Percentiles rank a stretch among this genome's conserved stretches.
Conservation (phyloP, 2,113 vertebrate species). For the Bufo gargarizans region DNA sequence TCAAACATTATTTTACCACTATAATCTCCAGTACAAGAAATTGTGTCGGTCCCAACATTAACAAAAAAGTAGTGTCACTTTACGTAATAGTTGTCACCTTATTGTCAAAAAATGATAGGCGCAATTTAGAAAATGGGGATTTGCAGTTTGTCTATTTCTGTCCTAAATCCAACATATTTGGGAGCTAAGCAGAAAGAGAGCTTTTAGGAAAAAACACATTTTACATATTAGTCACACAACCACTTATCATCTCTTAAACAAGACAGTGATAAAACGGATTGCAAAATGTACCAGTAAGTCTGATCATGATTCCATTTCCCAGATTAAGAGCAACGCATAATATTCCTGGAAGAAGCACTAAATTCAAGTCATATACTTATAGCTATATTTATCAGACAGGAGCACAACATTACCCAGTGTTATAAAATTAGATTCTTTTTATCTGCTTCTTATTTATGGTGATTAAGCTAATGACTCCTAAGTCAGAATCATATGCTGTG, state of each 20-base stretch:
- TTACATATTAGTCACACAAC: slow-evolving; percentile 39
- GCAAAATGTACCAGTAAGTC: slow-evolving; percentile 38
- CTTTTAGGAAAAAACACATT: slow-evolving; percentile 37
- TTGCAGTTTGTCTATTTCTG: not conserved
- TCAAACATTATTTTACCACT: not conserved
- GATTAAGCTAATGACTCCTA: not conserved
- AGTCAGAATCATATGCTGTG: not conserved
- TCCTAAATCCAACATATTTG: not conserved
- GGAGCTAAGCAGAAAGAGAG: not conserved
- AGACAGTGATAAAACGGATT: slow-evolving; percentile 35
- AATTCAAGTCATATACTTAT: slow-evolving; percentile 29
- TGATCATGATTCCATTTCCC: slow-evolving; percentile 34
- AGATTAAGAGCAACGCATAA: slow-evolving; percentile 26
- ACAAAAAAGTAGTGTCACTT: not conserved
- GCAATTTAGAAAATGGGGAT: slow-evolving; percentile 16
- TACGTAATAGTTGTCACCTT: not conserved
- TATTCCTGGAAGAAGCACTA: slow-evolving; percentile 42
- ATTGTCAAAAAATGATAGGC: not conserved
- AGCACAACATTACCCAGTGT: not conserved
- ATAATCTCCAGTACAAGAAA: not conserved
- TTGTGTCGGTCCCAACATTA: not conserved
- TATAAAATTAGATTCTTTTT: not conserved
- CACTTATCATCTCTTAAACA: slow-evolving; percentile 21
- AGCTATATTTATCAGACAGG: slow-evolving; percentile 10
- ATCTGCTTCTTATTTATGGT: not conserved